Percentiles rank a stretch among this genome's conserved stretches.
These are phyloP conservation scores for Ispidina lecontei DNA, from an alignment of 2,797 vertebrate genomes.

Conservation along the genomic window DNA sequence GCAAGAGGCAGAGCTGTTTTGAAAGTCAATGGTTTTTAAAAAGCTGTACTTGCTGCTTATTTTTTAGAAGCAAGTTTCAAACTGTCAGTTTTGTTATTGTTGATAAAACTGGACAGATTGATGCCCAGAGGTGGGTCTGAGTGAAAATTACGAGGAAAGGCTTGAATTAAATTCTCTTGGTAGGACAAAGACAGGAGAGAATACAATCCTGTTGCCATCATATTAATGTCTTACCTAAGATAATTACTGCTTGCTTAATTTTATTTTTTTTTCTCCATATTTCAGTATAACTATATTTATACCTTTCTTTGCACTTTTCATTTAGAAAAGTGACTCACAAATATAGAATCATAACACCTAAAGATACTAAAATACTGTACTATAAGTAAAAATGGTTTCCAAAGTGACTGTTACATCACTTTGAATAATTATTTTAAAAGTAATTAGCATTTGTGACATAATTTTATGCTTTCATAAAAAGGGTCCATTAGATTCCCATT, in stretches of 20 bases:
- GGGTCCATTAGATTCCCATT: not conserved
- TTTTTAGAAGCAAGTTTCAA: constrained; percentile 73
- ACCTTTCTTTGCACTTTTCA: not conserved
- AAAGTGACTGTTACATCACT: not conserved
- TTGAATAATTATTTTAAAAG: not conserved
- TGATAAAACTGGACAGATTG: constrained; percentile 73
- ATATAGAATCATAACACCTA: not conserved
- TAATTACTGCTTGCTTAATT: not conserved
- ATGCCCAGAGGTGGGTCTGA: constrained; percentile 68
- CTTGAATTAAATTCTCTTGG: constrained; percentile 66
- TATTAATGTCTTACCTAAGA: not conserved
- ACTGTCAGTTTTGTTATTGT: constrained; percentile 76
- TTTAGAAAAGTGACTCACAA: not conserved
- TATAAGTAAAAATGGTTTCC: not conserved
- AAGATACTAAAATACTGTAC: not conserved
- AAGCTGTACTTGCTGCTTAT: constrained; percentile 31
- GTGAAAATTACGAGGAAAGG: constrained; percentile 72
- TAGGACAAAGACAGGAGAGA: not conserved
- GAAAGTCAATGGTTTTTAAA: constrained; percentile 75
- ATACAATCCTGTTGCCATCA: not conserved
- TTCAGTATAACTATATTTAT: not conserved
- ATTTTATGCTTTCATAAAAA: not conserved
- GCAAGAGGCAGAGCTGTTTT: constrained; percentile 71
- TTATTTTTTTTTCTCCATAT: not conserved
- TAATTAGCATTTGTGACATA: not conserved